Evolutionary conservation across 2,113 vertebrate species (phyloP), one percentile per base, ranked within the genome.

Genomic region (Chaetura pelagica): DNA sequence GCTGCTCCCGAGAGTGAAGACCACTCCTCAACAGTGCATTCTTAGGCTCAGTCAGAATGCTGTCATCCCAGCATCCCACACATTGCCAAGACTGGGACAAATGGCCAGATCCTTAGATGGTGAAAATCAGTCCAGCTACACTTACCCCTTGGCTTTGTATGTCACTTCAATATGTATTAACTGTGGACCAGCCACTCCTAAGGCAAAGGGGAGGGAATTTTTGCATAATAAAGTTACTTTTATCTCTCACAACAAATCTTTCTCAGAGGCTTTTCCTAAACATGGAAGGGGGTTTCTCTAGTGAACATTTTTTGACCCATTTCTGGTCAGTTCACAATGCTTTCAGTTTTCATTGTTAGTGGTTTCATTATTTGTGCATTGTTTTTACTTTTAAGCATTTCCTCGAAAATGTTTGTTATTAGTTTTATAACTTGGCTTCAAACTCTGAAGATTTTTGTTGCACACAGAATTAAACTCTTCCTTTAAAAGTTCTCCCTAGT

Each of bases 101-200:
- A 69, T 12, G 16, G 16, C 23, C 38, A 66, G 18, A 34, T 62
- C 24, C 46, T 54, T n/a, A 30, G 10, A 22, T 17, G 32, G 23
- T 42, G 57, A 27, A 79, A 76, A 66, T 40, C 19, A 78, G 30
- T 82, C 3, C n/a, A 54, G 35, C 19, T 21, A 26, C 17, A 14
- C 3, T 62, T 64, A n/a, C 12, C 19, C 0, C 0, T 3, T 54
- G 57, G n/a, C 27, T 87, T 86, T 1, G 0, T 51, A 10, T 3
- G 4, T 44, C 24, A 27, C 13, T 81, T 74, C 38, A 55, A 24
- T 14, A 42, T 0, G 3, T 1, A 35, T 15, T 14, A 55, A 54
- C 12, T 46, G 24, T 7, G 7, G 7, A 67, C 7, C 30, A 74
- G 6, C 3, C 4, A 4, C 5, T 61, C 16, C 9, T 0, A 76